phyloP scores from a whole-genome alignment of 2,888 invertebrate genomes.

The Dolomedes plantarius region DNA sequence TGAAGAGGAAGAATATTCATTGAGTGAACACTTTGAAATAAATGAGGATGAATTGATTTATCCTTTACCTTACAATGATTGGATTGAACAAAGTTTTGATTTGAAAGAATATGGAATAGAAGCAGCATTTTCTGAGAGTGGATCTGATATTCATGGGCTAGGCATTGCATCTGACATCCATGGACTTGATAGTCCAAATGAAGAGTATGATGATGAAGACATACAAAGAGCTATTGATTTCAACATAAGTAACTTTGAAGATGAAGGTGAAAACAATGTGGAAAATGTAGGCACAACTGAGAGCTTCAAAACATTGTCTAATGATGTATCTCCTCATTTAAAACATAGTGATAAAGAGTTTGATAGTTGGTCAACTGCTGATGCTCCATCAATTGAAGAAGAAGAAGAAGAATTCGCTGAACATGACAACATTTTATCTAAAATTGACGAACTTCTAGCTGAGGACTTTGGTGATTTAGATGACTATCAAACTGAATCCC shows the following conservation, averaged over 20 bases:
- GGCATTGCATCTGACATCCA: constrained; percentile 20
- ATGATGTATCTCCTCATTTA: constrained; percentile 28
- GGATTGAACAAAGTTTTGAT: constrained; percentile 65
- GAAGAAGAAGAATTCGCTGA: constrained; percentile 48
- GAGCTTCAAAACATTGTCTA: constrained; percentile 47
- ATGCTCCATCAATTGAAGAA: constrained; percentile 51
- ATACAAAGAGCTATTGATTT: constrained; percentile 62
- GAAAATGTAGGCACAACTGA: constrained; percentile 36
- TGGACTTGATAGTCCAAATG: constrained; percentile 17
- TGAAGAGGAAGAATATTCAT: neutral
- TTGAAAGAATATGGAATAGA: constrained; percentile 63
- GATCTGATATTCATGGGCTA: constrained; percentile 39
- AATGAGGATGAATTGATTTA: constrained; percentile 62
- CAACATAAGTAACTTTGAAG: constrained; percentile 57
- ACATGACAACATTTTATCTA: constrained; percentile 49
- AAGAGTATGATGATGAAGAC: constrained; percentile 49
- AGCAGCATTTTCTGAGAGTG: constrained; percentile 36
- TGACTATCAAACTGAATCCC: neutral
- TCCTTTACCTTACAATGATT: constrained; percentile 56
- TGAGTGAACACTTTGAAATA: constrained; percentile 39
- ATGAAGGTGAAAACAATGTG: constrained; percentile 9
- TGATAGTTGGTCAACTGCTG: constrained; percentile 62
- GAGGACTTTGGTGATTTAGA: constrained; percentile 39
- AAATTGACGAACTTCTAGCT: constrained; percentile 56
- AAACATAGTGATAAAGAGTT: constrained; percentile 42